These are phyloP conservation scores for Zaprionus tsacasi DNA, from an alignment of 1,140 invertebrate species.

Conservation along the genomic window DNA sequence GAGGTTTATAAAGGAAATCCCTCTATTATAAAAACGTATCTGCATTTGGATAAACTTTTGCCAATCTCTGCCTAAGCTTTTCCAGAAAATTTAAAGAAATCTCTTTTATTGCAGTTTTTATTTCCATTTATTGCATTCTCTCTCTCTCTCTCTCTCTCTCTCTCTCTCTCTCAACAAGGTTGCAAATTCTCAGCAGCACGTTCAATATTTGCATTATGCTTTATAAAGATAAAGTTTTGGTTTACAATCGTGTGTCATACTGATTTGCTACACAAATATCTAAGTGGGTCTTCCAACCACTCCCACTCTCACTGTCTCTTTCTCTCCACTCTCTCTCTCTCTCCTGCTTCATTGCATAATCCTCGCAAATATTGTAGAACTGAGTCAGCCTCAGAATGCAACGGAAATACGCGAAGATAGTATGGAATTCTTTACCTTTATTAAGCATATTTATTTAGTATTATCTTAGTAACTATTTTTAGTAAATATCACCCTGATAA, in stretches of 20 bases:
- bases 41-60: background rate
- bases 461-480: background rate
- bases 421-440: background rate
- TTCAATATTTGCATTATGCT: constrained; percentile 46
- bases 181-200: constrained; percentile 14
- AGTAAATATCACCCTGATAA: background rate
- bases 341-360: constrained; percentile 44
- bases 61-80: too few relatives aligned
- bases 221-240: constrained; percentile 40
- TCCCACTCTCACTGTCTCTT: background rate
- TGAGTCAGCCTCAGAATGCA: constrained; percentile 45
- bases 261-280: constrained; percentile 51
- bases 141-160: too few relatives aligned
- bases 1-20: too few relatives aligned
- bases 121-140: constrained; percentile 20
- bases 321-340: background rate
- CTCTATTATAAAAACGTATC: background rate
- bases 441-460: background rate
- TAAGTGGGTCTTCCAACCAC: background rate
- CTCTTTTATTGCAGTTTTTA: constrained; percentile 18
- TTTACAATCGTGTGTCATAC: constrained; percentile 36
- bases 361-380: constrained; percentile 53
- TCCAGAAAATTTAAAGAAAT: background rate
- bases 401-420: background rate
- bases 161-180: background rate